Evolutionary conservation across 2,888 invertebrate species (phyloP), one percentile per base, ranked within the genome.

Genomic region (Tetragonula carbonaria): DNA sequence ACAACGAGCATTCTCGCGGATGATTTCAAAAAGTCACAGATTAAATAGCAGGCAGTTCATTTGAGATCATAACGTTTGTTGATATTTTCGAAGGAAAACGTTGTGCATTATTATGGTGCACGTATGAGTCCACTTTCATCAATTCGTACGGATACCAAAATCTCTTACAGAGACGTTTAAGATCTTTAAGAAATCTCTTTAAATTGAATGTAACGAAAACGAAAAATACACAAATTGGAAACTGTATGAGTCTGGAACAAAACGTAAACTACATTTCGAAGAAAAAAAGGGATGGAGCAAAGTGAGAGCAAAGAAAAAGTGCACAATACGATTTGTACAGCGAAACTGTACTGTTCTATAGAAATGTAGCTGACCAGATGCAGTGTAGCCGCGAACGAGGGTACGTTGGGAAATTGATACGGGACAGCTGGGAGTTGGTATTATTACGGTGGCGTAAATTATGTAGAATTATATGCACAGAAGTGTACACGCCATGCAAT

Each of bases 371-470:
- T 80, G 59, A 28, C 63, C 67, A 73, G 67, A 72, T 67, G 55
- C 50, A 55, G 23, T 63, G 74, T 65, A 74, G 77, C 77, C 76
- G 38, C 77, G 57, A 53, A 77, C 72, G 63, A 57, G 77, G 59
- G 68, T 84, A 76, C 82, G 82, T 77, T 33, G 53, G 74, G 74
- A 77, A 84, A 84, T 82, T 84, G 77, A 81, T 84, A 84, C 66
- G 45, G 66, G 71, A 82, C 84, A 74, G 74, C 74, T 74, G 84
- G 70, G 74, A 76, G 72, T 78, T 67, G 55, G 74, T 74, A 82
- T 82, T 82, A 70, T 84, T 57, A 74, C 55, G 45, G 53, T 62
- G 59, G 16, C 13, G 55, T 74, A 74, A 81, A 82, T 84, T 77
- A 74, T 75, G 59, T 21, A 55, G 73, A 71, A 77, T 75, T 72